Evolutionary conservation across 2,888 invertebrate genomes (phyloP), one percentile per base, ranked within the genome.

Genomic region (Anorthoa munda): DNA sequence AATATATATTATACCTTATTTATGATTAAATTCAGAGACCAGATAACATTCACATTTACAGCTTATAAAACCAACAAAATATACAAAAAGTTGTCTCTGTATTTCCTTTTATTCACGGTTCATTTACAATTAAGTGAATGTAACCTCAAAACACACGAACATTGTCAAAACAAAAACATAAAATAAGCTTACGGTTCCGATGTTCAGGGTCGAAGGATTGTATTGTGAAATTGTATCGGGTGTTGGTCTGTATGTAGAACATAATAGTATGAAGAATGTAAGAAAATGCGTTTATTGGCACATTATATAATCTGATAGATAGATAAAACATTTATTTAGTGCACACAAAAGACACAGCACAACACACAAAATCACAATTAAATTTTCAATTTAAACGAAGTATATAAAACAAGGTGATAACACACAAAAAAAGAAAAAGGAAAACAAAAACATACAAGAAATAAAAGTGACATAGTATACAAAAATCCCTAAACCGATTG

Each of bases 111-210:
- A 48, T 82, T 65, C 50, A 50, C 58, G 46, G 53, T 56, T 60
- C 45, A 67, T 51, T 50, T 18, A 26, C 55, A 71, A 81, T 78
- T 85, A 64, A 53, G 66, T 53, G 39, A 75, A 77, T 60, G 61
- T 66, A 64, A 70, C 77, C 80, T 70, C 69, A 73, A 77, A 77
- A 79, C 58, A 66, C 45, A 66, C 23, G 65, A 50, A 56, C 17
- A 56, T 21, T 79, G 77, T 80, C 83, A 84, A 83, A 84, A 85
- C 86, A 84, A 80, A 85, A 80, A 83, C 77, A 84, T 85, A 85
- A 85, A 85, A 73, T 71, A 75, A 66, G 75, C 71, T 74, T 73
- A 73, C 58, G 60, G 50, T 55, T 31, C 46, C 60, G 21, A 64
- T 72, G 56, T 70, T 74, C 65, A 73, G 53, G 74, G 64, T 58